Conservation (phyloP, 2,113 vertebrate genomes). For the Girardinichthys multiradiatus region DNA sequence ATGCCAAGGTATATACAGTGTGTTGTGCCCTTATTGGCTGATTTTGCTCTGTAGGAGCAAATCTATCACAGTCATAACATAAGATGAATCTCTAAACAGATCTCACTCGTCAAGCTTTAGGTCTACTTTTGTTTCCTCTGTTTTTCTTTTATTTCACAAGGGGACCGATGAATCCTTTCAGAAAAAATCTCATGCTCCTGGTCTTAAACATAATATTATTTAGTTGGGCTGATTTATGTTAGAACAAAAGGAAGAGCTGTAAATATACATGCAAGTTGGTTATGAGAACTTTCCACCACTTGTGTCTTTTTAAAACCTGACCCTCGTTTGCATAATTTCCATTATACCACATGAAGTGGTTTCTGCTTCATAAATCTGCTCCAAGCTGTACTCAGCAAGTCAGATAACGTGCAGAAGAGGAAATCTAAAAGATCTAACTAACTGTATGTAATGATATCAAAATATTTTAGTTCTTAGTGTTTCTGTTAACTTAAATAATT, state of each 20-base stretch:
- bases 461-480: neutral
- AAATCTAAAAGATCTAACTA: too few relatives aligned
- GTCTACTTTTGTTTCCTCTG: neutral
- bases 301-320: constrained; percentile 34
- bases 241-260: neutral
- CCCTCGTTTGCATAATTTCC: constrained; percentile 57
- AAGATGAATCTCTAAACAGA: neutral
- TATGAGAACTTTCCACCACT: constrained; percentile 37
- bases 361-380: constrained; percentile 28
- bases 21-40: neutral
- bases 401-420: too few relatives aligned
- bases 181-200: neutral
- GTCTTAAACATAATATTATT: neutral
- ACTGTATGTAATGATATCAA: too few relatives aligned
- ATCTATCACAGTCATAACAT: neutral
- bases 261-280: neutral
- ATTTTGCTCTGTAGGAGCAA: neutral
- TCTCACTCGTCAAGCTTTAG: neutral
- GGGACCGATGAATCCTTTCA: neutral
- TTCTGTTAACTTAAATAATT: neutral
- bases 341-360: constrained; percentile 41
- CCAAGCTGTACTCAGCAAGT: constrained; percentile 15
- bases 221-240: neutral
- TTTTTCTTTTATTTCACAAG: neutral
- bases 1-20: neutral